phyloP scores from a whole-genome alignment of 2,888 invertebrate species.

The Watsonalla binaria region DNA sequence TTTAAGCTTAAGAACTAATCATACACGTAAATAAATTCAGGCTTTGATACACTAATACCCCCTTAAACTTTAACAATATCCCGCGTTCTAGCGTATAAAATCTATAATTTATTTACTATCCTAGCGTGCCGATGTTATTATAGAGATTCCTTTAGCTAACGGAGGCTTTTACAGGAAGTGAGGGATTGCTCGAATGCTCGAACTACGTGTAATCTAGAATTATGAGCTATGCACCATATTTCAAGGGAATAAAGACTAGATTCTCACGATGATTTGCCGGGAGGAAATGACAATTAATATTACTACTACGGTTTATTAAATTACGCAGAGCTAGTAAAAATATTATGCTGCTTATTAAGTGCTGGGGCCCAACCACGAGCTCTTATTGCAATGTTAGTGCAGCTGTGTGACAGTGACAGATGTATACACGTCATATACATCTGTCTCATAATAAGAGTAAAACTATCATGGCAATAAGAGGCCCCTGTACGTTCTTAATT shows the following conservation, averaged over 20 bases:
- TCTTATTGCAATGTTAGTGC: too few species aligned
- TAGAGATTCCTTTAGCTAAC: slow-evolving; percentile 7
- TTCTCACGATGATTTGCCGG: neutral
- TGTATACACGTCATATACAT: too few species aligned
- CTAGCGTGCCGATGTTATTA: slow-evolving; percentile 4
- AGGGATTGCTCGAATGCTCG: neutral
- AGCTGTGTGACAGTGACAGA: too few species aligned
- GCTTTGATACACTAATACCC: neutral
- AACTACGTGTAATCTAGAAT: neutral
- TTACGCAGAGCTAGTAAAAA: too few species aligned
- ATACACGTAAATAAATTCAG: neutral
- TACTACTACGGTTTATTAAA: neutral
- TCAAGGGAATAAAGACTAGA: neutral
- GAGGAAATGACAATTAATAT: neutral
- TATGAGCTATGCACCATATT: neutral
- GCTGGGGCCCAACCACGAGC: too few species aligned
- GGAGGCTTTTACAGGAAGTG: slow-evolving; percentile 8
- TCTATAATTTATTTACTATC: slow-evolving; percentile 2
- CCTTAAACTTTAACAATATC: neutral
- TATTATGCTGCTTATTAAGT: too few species aligned
- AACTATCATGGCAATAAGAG: too few species aligned
- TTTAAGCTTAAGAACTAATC: neutral
- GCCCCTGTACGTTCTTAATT: too few species aligned
- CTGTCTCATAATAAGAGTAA: too few species aligned
- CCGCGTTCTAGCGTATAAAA: slow-evolving; percentile 1